These are phyloP conservation scores for Thermophis baileyi DNA, from an alignment of 2,113 vertebrate genomes.

Conservation along the genomic window DNA sequence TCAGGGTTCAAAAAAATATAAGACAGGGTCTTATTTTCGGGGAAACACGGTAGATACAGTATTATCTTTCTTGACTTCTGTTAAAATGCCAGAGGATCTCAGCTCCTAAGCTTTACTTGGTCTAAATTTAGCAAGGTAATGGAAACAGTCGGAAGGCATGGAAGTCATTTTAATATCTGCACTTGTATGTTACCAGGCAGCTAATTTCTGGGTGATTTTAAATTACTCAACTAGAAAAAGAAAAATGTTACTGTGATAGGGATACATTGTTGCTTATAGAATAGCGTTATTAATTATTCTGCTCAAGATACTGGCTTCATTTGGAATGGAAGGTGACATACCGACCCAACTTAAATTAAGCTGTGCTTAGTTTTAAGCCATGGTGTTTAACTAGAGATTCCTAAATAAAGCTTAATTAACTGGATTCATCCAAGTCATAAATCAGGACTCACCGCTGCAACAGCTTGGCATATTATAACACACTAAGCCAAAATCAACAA, in stretches of 20 bases:
- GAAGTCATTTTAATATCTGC: conserved; percentile 53
- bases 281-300: not conserved
- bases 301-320: not conserved
- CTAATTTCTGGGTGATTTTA: conserved; percentile 48
- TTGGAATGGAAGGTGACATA: not conserved
- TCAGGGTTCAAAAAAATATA: too few species aligned
- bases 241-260: not conserved
- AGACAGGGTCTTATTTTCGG: too few species aligned
- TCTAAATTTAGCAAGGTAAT: conserved; percentile 61
- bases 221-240: conserved; percentile 25
- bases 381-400: not conserved
- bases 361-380: not conserved
- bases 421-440: not conserved
- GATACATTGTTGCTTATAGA: conserved; percentile 16
- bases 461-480: not conserved
- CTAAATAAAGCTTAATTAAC: not conserved
- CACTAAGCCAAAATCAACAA: not conserved
- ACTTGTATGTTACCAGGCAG: conserved; percentile 51
- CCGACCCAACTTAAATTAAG: not conserved
- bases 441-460: not conserved
- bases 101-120: conserved; percentile 35
- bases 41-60: too few species aligned
- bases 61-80: conserved; percentile 31
- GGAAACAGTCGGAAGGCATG: conserved; percentile 50
- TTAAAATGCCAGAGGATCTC: conserved; percentile 48